Conservation (phyloP, 2,113 vertebrate genomes). For the Serilophus lunatus region DNA sequence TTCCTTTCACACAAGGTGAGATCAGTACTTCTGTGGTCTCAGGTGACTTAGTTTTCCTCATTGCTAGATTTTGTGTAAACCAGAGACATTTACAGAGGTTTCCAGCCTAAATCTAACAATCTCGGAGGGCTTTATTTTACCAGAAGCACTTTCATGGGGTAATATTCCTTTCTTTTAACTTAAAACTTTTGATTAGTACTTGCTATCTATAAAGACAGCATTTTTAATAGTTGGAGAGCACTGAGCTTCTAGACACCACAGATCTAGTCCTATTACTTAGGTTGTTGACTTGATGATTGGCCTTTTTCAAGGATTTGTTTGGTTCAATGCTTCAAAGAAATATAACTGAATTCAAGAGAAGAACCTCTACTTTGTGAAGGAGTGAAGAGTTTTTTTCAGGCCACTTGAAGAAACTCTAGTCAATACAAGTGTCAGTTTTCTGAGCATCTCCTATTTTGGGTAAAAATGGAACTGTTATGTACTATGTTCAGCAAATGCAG, state of each 20-base stretch:
- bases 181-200: neutral
- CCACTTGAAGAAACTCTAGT: neutral
- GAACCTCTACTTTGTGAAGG: neutral
- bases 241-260: neutral
- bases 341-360: neutral
- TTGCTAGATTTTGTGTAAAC: neutral
- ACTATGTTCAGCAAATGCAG: neutral
- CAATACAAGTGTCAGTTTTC: neutral
- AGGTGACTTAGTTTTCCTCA: neutral
- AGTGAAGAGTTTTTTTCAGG: neutral
- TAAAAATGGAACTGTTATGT: neutral
- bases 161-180: neutral
- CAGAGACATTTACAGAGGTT: neutral
- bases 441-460: neutral
- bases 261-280: neutral
- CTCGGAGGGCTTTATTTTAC: neutral
- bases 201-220: neutral
- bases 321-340: neutral
- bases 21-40: neutral
- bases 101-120: neutral
- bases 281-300: neutral
- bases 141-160: neutral
- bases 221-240: neutral
- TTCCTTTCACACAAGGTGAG: neutral
- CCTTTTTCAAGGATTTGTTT: neutral